A percentile compares a stretch with the other conserved stretches of the same genome.
Evolutionary conservation across 2,797 vertebrate genomes (phyloP).

Genomic region (Scarus forsteni): DNA sequence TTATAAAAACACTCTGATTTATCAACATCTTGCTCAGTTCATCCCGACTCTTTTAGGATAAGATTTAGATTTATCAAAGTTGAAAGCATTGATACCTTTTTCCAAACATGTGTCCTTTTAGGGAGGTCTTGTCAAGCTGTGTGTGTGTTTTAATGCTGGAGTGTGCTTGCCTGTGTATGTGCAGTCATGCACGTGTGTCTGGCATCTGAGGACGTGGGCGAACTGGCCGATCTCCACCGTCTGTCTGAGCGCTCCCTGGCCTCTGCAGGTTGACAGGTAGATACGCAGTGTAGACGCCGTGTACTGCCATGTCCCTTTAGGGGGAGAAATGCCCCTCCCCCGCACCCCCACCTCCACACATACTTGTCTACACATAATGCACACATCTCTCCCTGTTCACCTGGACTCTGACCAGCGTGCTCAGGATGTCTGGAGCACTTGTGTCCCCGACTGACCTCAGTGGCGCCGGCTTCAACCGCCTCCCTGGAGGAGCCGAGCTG

Average conservation of each 20-base stretch:
- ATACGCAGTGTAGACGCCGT: conserved; percentile 62
- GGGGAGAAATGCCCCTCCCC: conserved; percentile 50
- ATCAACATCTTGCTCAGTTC: too few species aligned
- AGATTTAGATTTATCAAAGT: conserved; percentile 10
- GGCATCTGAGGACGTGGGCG: conserved; percentile 65
- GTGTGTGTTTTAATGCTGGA: conserved; percentile 4
- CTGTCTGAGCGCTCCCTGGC: conserved; percentile 63
- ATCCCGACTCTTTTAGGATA: too few species aligned
- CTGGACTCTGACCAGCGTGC: conserved; percentile 50
- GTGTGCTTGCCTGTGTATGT: conserved; percentile 5
- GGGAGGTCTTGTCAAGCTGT: conserved; percentile 28
- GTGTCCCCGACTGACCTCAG: conserved; percentile 42
- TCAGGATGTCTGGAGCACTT: conserved; percentile 26
- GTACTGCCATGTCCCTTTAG: conserved; percentile 65
- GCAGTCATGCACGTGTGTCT: conserved; percentile 53
- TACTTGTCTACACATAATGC: conserved; percentile 12
- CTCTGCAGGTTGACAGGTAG: conserved; percentile 79
- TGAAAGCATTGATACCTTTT: conserved; percentile 20
- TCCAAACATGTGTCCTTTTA: conserved; percentile 24
- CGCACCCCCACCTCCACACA: conserved; percentile 12
- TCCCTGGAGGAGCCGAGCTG: conserved; percentile 9
- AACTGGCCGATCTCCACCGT: conserved; percentile 72
- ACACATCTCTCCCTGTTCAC: conserved; percentile 46
- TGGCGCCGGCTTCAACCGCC: conserved; percentile 16
- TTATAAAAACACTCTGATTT: too few species aligned